These are phyloP conservation scores for Belgica antarctica DNA, from an alignment of 2,888 invertebrate species.

Conservation along the genomic window DNA sequence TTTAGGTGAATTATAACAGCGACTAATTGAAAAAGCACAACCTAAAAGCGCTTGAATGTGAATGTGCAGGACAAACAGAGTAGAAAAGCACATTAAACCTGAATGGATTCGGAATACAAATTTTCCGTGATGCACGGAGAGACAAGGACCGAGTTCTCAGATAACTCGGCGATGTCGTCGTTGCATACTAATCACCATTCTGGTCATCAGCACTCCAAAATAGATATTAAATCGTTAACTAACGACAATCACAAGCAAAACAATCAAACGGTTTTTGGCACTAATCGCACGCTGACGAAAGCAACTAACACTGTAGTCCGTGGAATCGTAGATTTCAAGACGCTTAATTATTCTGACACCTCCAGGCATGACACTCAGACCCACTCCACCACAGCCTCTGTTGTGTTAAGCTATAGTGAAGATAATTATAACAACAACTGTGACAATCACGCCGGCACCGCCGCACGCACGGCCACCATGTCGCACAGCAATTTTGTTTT, in stretches of 20 bases:
- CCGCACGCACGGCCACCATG: conserved; percentile 17
- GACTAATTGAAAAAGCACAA: conserved; percentile 34
- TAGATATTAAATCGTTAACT: conserved; percentile 9
- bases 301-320: conserved; percentile 32
- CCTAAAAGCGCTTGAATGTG: conserved; percentile 1
- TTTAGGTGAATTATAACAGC: conserved; percentile 15
- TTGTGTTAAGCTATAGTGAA: conserved; percentile 17
- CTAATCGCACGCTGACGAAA: conserved; percentile 22
- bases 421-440: conserved; percentile 35
- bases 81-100: conserved; percentile 10
- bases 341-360: conserved; percentile 19
- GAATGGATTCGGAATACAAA: conserved; percentile 37
- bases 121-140: conserved; percentile 18
- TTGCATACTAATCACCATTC: conserved; percentile 24
- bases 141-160: not conserved
- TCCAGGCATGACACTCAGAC: conserved; percentile 27
- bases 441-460: not conserved
- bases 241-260: conserved; percentile 27
- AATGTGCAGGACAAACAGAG: not conserved
- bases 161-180: not conserved
- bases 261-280: conserved; percentile 18
- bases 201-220: conserved; percentile 20
- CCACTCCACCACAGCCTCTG: not conserved
- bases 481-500: conserved; percentile 33
- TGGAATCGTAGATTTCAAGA: conserved; percentile 18